Percentiles rank a stretch among this genome's conserved stretches.
phyloP scores from a whole-genome alignment of 2,113 vertebrate genomes.

The Phrynocephalus versicolor region DNA sequence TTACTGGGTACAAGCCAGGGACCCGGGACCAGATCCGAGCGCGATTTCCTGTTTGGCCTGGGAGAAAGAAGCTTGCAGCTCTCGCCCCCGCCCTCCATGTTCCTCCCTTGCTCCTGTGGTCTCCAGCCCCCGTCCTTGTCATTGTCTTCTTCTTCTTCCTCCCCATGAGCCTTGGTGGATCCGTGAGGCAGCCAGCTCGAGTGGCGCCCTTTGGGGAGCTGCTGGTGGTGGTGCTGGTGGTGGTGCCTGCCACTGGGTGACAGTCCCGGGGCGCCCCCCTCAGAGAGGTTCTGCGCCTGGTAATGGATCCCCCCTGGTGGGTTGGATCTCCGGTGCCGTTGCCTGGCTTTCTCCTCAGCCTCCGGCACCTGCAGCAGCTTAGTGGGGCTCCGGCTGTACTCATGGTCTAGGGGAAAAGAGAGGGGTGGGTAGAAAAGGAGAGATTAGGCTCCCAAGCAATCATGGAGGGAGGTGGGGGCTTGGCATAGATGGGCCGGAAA shows the following conservation, averaged over 20 bases:
- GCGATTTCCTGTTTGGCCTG: not conserved
- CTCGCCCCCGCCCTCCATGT: not conserved
- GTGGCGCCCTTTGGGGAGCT: not conserved
- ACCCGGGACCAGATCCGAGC: not conserved
- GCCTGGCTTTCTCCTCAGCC: slow-evolving; percentile 12
- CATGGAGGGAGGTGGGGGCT: too few species aligned
- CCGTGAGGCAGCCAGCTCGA: not conserved
- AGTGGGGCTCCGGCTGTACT: slow-evolving; percentile 5
- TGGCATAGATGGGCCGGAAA: not conserved
- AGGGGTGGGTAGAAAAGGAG: not conserved
- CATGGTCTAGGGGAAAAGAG: slow-evolving; percentile 1
- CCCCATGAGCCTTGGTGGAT: not conserved
- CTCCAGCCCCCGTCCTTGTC: not conserved
- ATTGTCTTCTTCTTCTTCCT: not conserved
- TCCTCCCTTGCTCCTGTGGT: not conserved
- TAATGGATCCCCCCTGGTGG: not conserved
- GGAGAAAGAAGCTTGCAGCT: not conserved
- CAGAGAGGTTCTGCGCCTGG: not conserved
- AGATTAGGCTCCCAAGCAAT: not conserved
- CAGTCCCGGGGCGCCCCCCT: not conserved
- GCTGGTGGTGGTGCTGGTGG: not conserved
- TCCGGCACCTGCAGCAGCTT: not conserved
- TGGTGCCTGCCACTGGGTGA: not conserved
- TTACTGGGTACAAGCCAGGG: slow-evolving; percentile 29
- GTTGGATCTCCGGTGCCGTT: not conserved